Percentiles rank a stretch among this genome's conserved stretches.
phyloP scores from a whole-genome alignment of 92 coral and sea anemone species.

The Epizoanthus illoricatus region DNA sequence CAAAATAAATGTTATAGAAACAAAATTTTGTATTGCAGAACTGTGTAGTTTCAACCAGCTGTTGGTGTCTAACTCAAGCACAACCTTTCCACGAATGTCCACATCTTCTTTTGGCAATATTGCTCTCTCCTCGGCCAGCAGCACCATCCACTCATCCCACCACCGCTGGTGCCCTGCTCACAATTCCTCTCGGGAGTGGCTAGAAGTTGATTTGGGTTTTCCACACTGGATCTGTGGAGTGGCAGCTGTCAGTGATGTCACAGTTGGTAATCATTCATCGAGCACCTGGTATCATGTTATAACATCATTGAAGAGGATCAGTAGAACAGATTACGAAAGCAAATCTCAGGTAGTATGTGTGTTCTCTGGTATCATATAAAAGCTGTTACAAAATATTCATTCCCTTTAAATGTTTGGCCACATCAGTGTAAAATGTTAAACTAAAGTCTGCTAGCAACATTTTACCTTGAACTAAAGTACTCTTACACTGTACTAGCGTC shows the following conservation, averaged over 20 bases:
- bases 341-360: background rate
- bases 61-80: background rate
- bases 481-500: too few species aligned
- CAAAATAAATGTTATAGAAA: too few species aligned
- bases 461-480: too few species aligned
- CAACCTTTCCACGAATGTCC: background rate
- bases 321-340: background rate
- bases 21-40: background rate
- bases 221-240: background rate
- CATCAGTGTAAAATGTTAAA: too few species aligned
- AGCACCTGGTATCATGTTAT: background rate
- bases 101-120: background rate
- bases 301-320: background rate
- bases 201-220: background rate
- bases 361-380: too few species aligned
- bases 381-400: too few species aligned
- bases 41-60: background rate
- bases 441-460: too few species aligned
- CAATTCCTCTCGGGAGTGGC: conserved; percentile 8
- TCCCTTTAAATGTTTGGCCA: too few species aligned
- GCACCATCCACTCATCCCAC: background rate
- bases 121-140: background rate
- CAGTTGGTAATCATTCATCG: background rate
- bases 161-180: background rate
- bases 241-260: conserved; percentile 5